A percentile compares a stretch with the other conserved stretches of the same genome.
Evolutionary conservation across 2,888 invertebrate genomes (phyloP).

Genomic region (Papilio protenor): DNA sequence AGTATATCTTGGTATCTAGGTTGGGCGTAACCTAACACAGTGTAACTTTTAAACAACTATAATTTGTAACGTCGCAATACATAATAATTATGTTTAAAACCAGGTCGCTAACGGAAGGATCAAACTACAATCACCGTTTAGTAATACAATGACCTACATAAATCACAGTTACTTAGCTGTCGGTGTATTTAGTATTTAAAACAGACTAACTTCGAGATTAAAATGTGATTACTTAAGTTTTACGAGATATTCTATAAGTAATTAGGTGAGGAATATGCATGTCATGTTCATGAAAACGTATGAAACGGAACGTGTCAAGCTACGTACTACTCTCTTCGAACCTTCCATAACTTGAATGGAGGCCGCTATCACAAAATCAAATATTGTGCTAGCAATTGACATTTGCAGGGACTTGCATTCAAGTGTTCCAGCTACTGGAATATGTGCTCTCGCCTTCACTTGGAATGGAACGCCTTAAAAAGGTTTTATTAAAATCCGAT

Average conservation of each 20-base stretch:
- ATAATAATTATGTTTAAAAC: slow-evolving; percentile 2
- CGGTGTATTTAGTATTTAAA: not conserved
- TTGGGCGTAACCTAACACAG: not conserved
- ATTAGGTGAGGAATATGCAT: too few species aligned
- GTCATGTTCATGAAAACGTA: too few species aligned
- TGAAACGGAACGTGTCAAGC: too few species aligned
- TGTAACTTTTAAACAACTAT: not conserved
- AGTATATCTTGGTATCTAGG: not conserved
- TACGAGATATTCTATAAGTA: too few species aligned
- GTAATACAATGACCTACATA: slow-evolving; percentile 13
- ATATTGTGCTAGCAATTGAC: too few species aligned
- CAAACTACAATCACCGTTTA: slow-evolving; percentile 22
- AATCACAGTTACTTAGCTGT: not conserved
- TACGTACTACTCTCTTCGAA: too few species aligned
- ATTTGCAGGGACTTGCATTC: too few species aligned
- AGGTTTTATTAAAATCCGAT: not conserved
- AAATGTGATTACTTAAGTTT: not conserved
- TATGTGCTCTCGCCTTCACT: too few species aligned
- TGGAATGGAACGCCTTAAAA: not conserved
- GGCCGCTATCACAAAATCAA: too few species aligned
- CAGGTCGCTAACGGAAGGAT: not conserved
- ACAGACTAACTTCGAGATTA: not conserved
- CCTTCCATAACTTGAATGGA: too few species aligned
- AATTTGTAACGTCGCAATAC: slow-evolving; percentile 8
- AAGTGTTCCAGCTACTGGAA: too few species aligned